A percentile compares a stretch with the other conserved stretches of the same genome.
These are phyloP conservation scores for Muscicapa comitata DNA, from an alignment of 2,797 vertebrate species.

Conservation along the genomic window DNA sequence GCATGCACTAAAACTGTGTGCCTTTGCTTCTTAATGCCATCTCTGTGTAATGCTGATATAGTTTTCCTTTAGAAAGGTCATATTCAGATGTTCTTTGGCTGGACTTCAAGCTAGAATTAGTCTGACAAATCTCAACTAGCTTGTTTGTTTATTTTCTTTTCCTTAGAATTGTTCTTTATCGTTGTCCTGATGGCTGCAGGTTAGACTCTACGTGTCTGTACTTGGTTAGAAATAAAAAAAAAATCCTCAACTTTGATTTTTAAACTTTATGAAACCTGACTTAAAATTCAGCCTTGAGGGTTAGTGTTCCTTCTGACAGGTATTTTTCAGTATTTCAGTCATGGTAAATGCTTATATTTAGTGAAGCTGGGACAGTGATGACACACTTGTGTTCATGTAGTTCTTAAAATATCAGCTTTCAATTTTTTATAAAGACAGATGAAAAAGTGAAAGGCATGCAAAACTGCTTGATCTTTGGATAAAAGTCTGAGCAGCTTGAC, in stretches of 20 bases:
- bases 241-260: background rate
- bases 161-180: background rate
- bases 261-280: background rate
- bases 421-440: background rate
- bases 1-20: background rate
- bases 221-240: background rate
- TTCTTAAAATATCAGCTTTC: background rate
- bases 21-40: background rate
- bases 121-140: background rate
- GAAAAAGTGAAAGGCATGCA: background rate
- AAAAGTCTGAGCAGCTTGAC: background rate
- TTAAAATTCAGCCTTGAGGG: constrained; percentile 13
- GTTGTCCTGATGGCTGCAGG: background rate
- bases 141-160: background rate
- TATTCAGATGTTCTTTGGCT: background rate
- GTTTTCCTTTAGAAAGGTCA: background rate
- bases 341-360: background rate
- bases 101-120: background rate
- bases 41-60: background rate
- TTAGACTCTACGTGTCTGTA: background rate
- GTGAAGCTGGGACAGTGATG: background rate
- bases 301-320: background rate
- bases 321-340: background rate
- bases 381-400: background rate
- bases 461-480: constrained; percentile 8